A percentile compares a stretch with the other conserved stretches of the same genome.
These are phyloP conservation scores for Pseudeuparius sepicola DNA, from an alignment of 2,888 invertebrate species.

Conservation along the genomic window DNA sequence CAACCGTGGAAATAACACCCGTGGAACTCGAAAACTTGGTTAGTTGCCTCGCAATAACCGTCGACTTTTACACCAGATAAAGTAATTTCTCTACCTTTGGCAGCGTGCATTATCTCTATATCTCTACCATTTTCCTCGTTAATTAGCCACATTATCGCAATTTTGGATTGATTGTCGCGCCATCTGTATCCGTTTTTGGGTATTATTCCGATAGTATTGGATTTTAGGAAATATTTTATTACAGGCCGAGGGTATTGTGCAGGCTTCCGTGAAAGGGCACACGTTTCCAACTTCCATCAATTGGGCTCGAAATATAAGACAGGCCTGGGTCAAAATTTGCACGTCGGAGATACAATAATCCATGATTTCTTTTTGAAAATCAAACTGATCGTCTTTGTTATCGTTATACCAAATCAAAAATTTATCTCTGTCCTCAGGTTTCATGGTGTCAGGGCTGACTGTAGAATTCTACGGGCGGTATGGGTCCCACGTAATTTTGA, in stretches of 20 bases:
- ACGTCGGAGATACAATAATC: too few species aligned
- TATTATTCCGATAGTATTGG: conserved; percentile 26
- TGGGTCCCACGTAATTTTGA: conserved; percentile 16
- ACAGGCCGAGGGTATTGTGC: conserved; percentile 26
- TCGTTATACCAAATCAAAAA: too few species aligned
- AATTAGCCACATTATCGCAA: too few species aligned
- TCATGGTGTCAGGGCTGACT: conserved; percentile 7
- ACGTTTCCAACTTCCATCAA: too few species aligned
- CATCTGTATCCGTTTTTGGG: too few species aligned
- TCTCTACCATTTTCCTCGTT: conserved; percentile 19
- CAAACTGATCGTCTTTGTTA: too few species aligned
- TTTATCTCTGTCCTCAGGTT: conserved; percentile 3
- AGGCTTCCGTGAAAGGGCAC: too few species aligned
- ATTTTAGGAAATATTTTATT: conserved; percentile 23
- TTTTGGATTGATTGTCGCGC: too few species aligned
- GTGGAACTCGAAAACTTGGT: conserved; percentile 20
- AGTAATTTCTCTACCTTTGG: conserved; percentile 17
- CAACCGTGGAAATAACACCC: conserved; percentile 21
- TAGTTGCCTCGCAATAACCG: conserved; percentile 16
- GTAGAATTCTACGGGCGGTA: conserved; percentile 14
- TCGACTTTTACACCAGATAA: conserved; percentile 18
- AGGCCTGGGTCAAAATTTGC: too few species aligned
- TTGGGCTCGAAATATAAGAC: too few species aligned
- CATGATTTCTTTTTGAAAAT: too few species aligned
- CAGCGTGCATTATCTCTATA: conserved; percentile 19